These are phyloP conservation scores for Bactericera cockerelli DNA, from an alignment of 1,140 invertebrate genomes.

Conservation along the genomic window DNA sequence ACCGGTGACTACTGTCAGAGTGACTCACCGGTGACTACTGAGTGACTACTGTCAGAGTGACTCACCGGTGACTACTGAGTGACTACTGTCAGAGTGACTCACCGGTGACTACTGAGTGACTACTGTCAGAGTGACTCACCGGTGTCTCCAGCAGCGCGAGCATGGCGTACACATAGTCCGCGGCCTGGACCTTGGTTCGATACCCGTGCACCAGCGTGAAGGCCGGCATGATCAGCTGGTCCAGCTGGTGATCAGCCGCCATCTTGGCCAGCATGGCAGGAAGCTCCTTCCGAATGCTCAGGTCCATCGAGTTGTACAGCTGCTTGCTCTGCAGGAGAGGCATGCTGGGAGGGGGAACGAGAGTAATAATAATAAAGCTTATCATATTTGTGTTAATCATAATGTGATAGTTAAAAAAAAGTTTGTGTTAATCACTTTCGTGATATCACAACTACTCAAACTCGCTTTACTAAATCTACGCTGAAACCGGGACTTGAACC, in stretches of 20 bases:
- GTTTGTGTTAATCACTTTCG: no score
- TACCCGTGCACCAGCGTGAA: conserved; percentile 66
- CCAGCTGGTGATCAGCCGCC: conserved; percentile 62
- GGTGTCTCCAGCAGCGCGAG: conserved; percentile 57
- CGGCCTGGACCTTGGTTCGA: conserved; percentile 57
- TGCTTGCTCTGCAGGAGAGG: conserved; percentile 76
- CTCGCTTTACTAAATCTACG: no score
- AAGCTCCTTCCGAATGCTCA: conserved; percentile 60
- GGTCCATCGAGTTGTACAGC: conserved; percentile 73
- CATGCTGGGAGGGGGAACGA: conserved; percentile 42
- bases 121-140: neutral
- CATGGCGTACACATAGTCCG: conserved; percentile 68
- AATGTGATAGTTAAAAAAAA: no score
- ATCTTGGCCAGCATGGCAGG: conserved; percentile 56
- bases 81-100: no score
- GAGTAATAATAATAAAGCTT: neutral
- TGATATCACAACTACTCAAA: no score
- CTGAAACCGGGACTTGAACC: no score
- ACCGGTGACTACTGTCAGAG: no score
- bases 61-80: no score
- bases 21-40: no score
- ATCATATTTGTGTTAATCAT: no score
- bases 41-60: no score
- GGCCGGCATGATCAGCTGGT: conserved; percentile 50
- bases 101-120: no score